Conservation (phyloP, 2,888 invertebrate genomes). For the Drosophila algonquin region DNA sequence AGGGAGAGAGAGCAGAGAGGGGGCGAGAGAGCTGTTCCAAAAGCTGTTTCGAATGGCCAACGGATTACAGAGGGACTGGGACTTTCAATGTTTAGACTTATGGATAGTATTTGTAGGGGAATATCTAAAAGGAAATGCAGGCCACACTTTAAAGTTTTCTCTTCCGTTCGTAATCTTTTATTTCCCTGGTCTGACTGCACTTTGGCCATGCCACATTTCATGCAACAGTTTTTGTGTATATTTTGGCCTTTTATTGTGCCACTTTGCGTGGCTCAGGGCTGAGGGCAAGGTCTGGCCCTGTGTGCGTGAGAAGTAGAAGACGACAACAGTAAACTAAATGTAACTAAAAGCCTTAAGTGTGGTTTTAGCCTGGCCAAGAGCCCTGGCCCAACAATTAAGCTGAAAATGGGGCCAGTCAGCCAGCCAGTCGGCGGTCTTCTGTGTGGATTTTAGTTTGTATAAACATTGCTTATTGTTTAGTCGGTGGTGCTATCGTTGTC, state of each 20-base stretch:
- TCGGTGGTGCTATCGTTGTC: background rate
- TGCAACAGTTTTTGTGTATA: constrained; percentile 51
- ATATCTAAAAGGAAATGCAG: too few species aligned
- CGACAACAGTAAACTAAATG: constrained; percentile 58
- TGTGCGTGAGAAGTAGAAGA: background rate
- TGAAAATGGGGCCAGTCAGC: constrained; percentile 28
- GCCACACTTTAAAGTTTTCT: background rate
- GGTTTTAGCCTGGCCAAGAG: constrained; percentile 51
- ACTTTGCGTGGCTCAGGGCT: constrained; percentile 7
- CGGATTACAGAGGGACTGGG: background rate
- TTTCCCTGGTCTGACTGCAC: constrained; percentile 25
- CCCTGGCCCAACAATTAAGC: constrained; percentile 51
- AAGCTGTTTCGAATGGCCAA: too few species aligned
- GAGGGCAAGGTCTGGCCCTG: constrained; percentile 43
- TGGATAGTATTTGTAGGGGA: too few species aligned
- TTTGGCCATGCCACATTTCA: constrained; percentile 35
- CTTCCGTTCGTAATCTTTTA: constrained; percentile 18
- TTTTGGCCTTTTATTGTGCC: constrained; percentile 36
- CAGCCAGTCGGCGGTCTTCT: background rate
- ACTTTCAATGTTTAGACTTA: background rate
- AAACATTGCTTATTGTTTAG: constrained; percentile 28
- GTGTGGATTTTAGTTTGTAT: constrained; percentile 25
- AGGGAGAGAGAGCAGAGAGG: too few species aligned
- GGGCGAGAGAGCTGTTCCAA: too few species aligned
- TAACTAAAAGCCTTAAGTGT: constrained; percentile 63